These are phyloP conservation scores for Malthinus flaveolus DNA, from an alignment of 2,888 invertebrate genomes.

Conservation along the genomic window DNA sequence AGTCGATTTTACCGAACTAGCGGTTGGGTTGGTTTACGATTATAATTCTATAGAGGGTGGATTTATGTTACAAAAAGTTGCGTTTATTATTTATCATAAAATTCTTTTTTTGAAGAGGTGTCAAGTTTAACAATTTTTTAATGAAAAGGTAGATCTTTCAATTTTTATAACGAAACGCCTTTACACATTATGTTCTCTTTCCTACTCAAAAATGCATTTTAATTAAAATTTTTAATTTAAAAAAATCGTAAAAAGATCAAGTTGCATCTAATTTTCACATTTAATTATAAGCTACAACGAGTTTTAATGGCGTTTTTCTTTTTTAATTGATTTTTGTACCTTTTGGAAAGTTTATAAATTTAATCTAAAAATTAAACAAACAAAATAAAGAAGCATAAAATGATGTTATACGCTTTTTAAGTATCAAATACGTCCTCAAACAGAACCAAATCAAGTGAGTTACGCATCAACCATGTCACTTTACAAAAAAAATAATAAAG, in stretches of 20 bases:
- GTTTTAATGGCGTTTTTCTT: no score
- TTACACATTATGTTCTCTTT: no score
- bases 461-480: constrained; percentile 10
- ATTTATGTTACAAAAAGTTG: constrained; percentile 22
- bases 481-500: constrained; percentile 17
- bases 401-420: constrained; percentile 48
- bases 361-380: constrained; percentile 36
- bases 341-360: constrained; percentile 18
- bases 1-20: constrained; percentile 30
- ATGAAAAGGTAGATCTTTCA: no score
- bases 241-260: no score
- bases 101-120: no score
- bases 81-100: constrained; percentile 9
- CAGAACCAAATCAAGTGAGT: constrained; percentile 15
- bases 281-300: no score
- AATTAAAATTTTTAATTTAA: no score
- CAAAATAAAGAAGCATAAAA: constrained; percentile 48
- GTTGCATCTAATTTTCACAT: no score
- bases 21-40: constrained; percentile 42
- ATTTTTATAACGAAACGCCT: no score
- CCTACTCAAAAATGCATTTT: no score
- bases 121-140: no score
- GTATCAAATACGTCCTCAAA: background rate
- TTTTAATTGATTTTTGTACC: background rate
- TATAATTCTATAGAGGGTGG: constrained; percentile 38